A percentile compares a stretch with the other conserved stretches of the same genome.
Conservation (phyloP, 2,888 invertebrate species). For the Cerastis rubricosa region DNA sequence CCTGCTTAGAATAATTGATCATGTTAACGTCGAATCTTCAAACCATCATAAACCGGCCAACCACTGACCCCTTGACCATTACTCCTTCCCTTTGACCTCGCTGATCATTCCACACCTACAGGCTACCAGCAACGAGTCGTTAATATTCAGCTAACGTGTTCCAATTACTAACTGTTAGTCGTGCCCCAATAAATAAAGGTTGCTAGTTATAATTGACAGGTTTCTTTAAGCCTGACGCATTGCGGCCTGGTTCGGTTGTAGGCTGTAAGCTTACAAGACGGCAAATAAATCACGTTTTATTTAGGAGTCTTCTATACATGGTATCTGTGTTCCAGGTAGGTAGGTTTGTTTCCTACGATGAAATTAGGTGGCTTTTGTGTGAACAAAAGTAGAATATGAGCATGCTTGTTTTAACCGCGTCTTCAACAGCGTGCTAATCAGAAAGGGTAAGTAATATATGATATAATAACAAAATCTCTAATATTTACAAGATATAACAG, state of each 20-base stretch:
- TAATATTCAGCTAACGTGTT: conserved; percentile 55
- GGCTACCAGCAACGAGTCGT: conserved; percentile 16
- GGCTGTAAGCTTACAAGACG: conserved; percentile 23
- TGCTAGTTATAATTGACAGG: conserved; percentile 60
- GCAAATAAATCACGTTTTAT: conserved; percentile 44
- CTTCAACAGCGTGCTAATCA: neutral
- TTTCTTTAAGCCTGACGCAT: conserved; percentile 50
- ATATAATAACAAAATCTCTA: no score
- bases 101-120: conserved; percentile 43
- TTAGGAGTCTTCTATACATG: neutral
- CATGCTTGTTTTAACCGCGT: neutral
- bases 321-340: neutral
- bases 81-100: conserved; percentile 29
- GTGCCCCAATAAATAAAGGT: conserved; percentile 55
- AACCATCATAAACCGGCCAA: conserved; percentile 21
- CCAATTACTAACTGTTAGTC: conserved; percentile 60
- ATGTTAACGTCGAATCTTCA: neutral
- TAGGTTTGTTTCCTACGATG: neutral
- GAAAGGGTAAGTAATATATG: neutral
- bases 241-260: conserved; percentile 29
- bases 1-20: no score
- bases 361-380: neutral
- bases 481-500: no score
- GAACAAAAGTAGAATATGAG: neutral
- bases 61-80: conserved; percentile 26